Percentiles rank a stretch among this genome's conserved stretches.
These are phyloP conservation scores for Pseudolaguvia tuberculata DNA, from an alignment of 2,113 vertebrate species.

Conservation along the genomic window DNA sequence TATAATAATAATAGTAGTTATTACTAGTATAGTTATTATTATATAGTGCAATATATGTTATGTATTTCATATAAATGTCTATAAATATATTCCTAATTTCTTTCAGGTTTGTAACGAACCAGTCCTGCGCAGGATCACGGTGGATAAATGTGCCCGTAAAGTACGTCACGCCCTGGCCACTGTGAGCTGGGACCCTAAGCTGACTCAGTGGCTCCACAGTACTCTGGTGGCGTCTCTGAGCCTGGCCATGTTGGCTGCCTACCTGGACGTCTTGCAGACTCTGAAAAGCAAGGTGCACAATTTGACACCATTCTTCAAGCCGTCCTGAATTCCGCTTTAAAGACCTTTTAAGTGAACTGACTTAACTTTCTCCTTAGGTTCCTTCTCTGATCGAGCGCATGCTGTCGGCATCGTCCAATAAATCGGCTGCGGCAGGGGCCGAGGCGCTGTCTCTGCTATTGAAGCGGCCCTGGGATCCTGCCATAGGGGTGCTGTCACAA, in stretches of 20 bases:
- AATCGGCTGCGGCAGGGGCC: slow-evolving; percentile 81
- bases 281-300: slow-evolving; percentile 88
- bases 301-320: too few species aligned
- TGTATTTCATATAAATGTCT: background rate
- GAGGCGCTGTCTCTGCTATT: slow-evolving; percentile 91
- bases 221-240: slow-evolving; percentile 92
- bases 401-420: slow-evolving; percentile 82
- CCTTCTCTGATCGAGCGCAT: slow-evolving; percentile 92
- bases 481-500: slow-evolving; percentile 91
- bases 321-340: background rate
- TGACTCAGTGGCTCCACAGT: slow-evolving; percentile 92
- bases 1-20: too few species aligned
- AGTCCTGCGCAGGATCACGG: slow-evolving; percentile 84
- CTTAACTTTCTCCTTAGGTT: slow-evolving; percentile 65
- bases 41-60: background rate
- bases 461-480: slow-evolving; percentile 96
- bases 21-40: background rate
- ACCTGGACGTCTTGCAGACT: slow-evolving; percentile 93
- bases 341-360: background rate
- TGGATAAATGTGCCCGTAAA: slow-evolving; percentile 92
- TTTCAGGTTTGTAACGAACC: slow-evolving; percentile 87
- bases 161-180: slow-evolving; percentile 89
- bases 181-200: slow-evolving; percentile 89
- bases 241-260: slow-evolving; percentile 88
- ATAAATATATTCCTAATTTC: background rate